Percentiles rank a stretch among this genome's conserved stretches.
phyloP scores from a whole-genome alignment of 2,797 vertebrate genomes.

The Cossypha caffra region DNA sequence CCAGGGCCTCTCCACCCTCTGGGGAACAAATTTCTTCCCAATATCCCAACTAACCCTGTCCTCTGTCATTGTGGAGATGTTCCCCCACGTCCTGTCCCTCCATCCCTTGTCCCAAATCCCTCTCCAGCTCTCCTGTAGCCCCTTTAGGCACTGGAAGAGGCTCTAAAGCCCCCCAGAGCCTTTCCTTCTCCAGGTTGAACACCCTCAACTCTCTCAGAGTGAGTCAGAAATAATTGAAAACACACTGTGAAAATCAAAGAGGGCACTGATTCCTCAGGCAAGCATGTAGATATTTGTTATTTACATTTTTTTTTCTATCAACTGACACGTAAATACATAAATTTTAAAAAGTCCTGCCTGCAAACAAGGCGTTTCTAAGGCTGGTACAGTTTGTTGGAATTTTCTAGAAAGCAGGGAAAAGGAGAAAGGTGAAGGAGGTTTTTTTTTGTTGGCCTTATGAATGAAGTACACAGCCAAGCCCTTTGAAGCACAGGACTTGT shows the following conservation, averaged over 20 bases:
- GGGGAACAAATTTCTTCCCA: not conserved
- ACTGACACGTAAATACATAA: not conserved
- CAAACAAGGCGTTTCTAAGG: not conserved
- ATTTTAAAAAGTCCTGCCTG: not conserved
- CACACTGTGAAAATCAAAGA: constrained; percentile 17
- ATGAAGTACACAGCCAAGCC: not conserved
- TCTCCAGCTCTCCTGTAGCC: not conserved
- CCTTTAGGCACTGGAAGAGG: not conserved
- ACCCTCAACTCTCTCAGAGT: not conserved
- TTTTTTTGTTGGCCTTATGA: not conserved
- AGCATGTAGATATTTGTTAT: not conserved
- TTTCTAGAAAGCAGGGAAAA: not conserved
- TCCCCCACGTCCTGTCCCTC: not conserved
- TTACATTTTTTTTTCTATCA: not conserved
- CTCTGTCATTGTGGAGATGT: not conserved
- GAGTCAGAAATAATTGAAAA: not conserved
- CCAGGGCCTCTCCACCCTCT: not conserved
- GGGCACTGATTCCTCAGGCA: constrained; percentile 8
- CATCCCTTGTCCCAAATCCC: not conserved
- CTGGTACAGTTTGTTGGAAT: not conserved
- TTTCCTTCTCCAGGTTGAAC: not conserved
- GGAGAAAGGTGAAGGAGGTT: not conserved
- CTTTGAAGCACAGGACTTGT: not conserved
- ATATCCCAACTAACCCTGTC: not conserved
- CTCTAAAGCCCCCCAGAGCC: not conserved